Evolutionary conservation across 1,140 invertebrate genomes (phyloP), one percentile per base, ranked within the genome.

Genomic region (Trichonephila clavipes): DNA sequence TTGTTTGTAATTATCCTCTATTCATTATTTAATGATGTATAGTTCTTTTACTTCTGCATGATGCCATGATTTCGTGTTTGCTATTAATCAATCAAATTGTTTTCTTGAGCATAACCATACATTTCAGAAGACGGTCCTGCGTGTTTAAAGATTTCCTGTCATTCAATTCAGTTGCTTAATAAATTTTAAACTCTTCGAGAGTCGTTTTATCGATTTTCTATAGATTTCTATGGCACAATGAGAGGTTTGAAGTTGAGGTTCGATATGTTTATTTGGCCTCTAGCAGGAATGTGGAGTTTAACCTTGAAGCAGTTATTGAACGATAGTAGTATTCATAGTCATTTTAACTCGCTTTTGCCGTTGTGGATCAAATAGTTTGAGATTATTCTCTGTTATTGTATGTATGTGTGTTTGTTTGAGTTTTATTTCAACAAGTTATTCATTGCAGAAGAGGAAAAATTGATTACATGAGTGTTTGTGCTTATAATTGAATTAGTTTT

Each of bases 11-110:
- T 77, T 77, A 34, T 16, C 2, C 28, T 28, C 34, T 5, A 18
- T 28, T 77, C 72, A 34, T 77, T 77, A 77, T 77, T 77, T 77
- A 77, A 77, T 77, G 72, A 77, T 77, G n/a, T 69, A 69, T 69
- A 69, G 66, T 24, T 28, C 7, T 40, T 28, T 10, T 51, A 51
- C 51, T 51, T 51, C 7, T 10, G 51, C 10, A 51, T 51, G 51
- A 51, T 3, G 18, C 18, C 28, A 14, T 28, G 12, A 18, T 77
- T 34, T 40, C 72, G 34, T 77, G 72, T 77, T 10, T 19, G 6
- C 14, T 34, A 16, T 77, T 34, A 77, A 77, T 77, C 72, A 77
- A 77, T 77, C 72, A 77, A 34, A 7, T 28, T 19, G 24, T 77
- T 77, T 40, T 34, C 72, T 14, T 18, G 72, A 28, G 28, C 72